Evolutionary conservation across 2,888 invertebrate species (phyloP), one percentile per base, ranked within the genome.

Genomic region (Limenitis camilla): DNA sequence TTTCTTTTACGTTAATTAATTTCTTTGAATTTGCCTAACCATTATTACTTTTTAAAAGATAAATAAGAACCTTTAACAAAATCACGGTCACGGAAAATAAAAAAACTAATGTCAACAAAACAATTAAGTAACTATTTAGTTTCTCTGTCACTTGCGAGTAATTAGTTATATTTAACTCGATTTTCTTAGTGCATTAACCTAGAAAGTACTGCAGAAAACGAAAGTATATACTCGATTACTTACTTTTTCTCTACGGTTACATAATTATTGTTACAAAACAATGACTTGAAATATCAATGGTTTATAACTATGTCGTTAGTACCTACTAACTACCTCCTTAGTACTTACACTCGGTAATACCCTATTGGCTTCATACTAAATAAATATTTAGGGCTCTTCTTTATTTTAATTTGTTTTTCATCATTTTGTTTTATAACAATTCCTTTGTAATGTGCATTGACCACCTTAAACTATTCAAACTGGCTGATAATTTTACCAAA

Each of bases 141-240:
- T 40, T 36, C 32, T 30, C 52, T 36, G 31, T 40, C n/a, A 45
- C 9, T 40, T 7, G 40, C 31, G 27, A 28, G 32, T 47, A 47
- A 58, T 47, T 52, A 44, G 49, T 19, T 19, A 19, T 19, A 19
- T 52, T 53, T 50, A 33, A 40, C 39, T 33, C 40, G 40, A 49
- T 44, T 35, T 41, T 27, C 31, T 40, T 52, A 52, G 62, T 55
- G 51, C 59, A 49, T 57, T 61, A 52, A 55, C 46, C 53, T 65
- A 63, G 65, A 66, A 66, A 65, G 66, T 65, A 56, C 52, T 48
- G 38, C 51, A 59, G 63, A 65, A 64, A 65, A 62, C 52, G 66
- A 65, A 66, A 66, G 66, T 63, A 49, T 52, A 45, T 55, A 53
- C 58, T 55, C 61, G 61, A 49, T 51, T 54, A 56, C 55, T 52